These are phyloP conservation scores for Coregonus suidteri DNA, from an alignment of 2,797 vertebrate genomes.

Conservation along the genomic window DNA sequence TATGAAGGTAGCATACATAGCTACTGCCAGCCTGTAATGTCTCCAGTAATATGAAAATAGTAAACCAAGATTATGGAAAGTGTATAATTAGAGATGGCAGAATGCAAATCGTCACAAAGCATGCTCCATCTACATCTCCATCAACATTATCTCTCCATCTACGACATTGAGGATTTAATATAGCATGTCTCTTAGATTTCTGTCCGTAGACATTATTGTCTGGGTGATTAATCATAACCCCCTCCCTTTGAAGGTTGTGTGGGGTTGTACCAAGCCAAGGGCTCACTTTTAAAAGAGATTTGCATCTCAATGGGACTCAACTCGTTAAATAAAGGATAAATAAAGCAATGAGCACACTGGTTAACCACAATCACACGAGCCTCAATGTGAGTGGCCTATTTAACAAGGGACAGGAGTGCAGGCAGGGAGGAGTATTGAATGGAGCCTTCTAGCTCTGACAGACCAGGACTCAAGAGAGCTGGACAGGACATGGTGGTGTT, in stretches of 20 bases:
- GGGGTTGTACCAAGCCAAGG: neutral
- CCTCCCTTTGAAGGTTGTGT: neutral
- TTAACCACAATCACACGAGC: neutral
- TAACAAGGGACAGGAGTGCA: neutral
- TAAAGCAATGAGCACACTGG: neutral
- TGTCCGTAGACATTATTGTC: neutral
- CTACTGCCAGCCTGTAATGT: conserved; percentile 29
- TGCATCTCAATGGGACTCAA: neutral
- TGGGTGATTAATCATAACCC: neutral
- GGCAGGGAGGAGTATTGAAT: conserved; percentile 34
- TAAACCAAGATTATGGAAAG: conserved; percentile 41
- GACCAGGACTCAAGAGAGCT: conserved; percentile 31
- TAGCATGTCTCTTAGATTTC: neutral
- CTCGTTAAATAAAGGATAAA: neutral
- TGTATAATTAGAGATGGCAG: conserved; percentile 54
- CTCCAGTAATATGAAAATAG: conserved; percentile 62
- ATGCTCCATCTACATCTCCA: conserved; percentile 40
- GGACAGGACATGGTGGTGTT: conserved; percentile 32
- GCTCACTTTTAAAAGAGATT: neutral
- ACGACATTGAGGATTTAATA: conserved; percentile 3
- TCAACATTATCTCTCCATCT: conserved; percentile 13
- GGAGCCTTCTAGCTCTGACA: conserved; percentile 38
- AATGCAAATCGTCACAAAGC: conserved; percentile 48
- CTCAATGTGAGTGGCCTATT: neutral
- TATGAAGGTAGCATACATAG: conserved; percentile 55